Base-by-base conservation (phyloP, 2,113 vertebrate genomes). In the Clinocottus analis region DNA sequence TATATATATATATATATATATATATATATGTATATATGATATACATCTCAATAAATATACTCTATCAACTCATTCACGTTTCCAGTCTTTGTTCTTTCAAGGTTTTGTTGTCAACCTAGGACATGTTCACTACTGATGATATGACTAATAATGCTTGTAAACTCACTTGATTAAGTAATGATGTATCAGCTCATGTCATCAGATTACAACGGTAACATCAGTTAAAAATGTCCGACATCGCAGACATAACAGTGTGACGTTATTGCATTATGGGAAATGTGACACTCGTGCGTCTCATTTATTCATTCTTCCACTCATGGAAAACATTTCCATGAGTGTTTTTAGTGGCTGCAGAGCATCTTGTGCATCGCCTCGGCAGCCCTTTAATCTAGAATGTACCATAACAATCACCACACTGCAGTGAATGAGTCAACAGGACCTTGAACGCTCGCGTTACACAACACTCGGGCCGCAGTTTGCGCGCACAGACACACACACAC, bases 391-490 rank as follows among this genome's bases (percentile, higher is more conserved):
- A 65, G 13, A 75, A 53, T 47, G 49, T 21, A 45, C 63, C 21
- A 23, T 63, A 80, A 68, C 69, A 68, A 47, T 71, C 66, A 56
- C 56, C 27, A 51, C 65, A 59, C 80, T 87, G 85, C 86, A 88
- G 79, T 29, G 72, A 82, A 82, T 85, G 87, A 89, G 77, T 84
- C 86, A 75, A 90, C 87, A 79, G 39, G 85, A 80, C 87, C 76
- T 86, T 80, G 55, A 80, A 76, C 27, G 63, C 66, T 86, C 43
- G 12, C 53, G 64, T 92, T 90, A 85, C 88, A 87, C 88, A 88
- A 90, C 86, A 80, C 69, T 11, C 1, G 53, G 65, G n/a, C 64
- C 62, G 31, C 53, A 21, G 71, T 72, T 33, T 66, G 23, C 72
- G 51, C 78, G 65, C 49, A 35, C 33, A 29, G 27, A 51, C 45